Base-by-base conservation (phyloP, 2,113 vertebrate species). In the Haliaeetus leucogaster region DNA sequence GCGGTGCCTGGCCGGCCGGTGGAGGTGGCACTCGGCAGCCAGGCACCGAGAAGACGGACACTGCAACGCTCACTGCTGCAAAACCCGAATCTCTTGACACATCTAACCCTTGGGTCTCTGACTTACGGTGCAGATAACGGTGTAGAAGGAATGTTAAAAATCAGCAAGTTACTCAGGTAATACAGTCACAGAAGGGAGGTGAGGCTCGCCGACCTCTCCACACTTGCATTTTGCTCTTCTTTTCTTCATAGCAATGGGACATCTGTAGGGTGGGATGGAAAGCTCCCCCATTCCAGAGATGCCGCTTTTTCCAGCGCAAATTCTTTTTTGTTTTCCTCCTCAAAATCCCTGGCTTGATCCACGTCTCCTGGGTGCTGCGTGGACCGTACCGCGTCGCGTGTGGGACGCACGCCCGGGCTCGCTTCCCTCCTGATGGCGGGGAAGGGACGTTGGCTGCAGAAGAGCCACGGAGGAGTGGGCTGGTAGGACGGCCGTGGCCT, bases 1-100 rank as follows among this genome's bases (percentile, higher is more conserved):
- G 52, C 2, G 2, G 10, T 2, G 3, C 48, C 42, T 71, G 2
- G 3, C 16, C 7, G 2, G n/a, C 16, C 0, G 0, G 12, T 1
- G 0, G 43, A 79, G 29, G 36, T 50, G 48, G 48, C 40, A 14
- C 19, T 73, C 2, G 0, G 59, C 55, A 68, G 43, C 48, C 40
- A 19, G 63, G 63, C 27, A 25, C 34, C 1, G 4, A 38, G 48
- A 40, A 11, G 53, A 34, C 59, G 59, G 29, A 42, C 9, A 18
- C 45, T 74, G 50, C 76, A 34, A 18, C 61, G 36, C 40, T 74
- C 3, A 2, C 78, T 72, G 38, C 82, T 30, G 17, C 68, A 65
- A 73, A 59, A 30, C 52, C 48, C 10, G 38, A 50, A 47, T 55
- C 21, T 18, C 36, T 17, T 26, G 43, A 59, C 3, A 2, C 9